Percentiles rank a stretch among this genome's conserved stretches.
phyloP scores from a whole-genome alignment of 1,140 invertebrate species.

The Dendrolimus kikuchii region DNA sequence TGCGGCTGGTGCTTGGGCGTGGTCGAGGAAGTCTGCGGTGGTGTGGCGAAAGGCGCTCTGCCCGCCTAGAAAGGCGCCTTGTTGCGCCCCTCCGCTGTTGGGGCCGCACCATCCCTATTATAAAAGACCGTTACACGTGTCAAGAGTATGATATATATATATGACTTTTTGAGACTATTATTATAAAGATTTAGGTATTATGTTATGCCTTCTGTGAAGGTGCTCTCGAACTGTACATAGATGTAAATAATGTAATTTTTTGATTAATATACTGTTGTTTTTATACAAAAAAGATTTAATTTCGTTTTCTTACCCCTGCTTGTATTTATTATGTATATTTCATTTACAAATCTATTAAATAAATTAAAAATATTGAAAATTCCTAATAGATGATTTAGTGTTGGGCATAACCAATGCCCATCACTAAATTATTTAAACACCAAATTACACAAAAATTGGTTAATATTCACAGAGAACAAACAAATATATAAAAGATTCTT shows the following conservation, averaged over 20 bases:
- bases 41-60: constrained; percentile 78
- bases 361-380: no score
- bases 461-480: no score
- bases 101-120: constrained; percentile 54
- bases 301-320: constrained; percentile 2
- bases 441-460: no score
- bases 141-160: constrained; percentile 43
- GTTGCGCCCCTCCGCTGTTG: constrained; percentile 47
- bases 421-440: no score
- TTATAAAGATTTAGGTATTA: neutral
- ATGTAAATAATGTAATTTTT: constrained; percentile 62
- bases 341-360: no score
- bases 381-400: no score
- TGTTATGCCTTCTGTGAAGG: constrained; percentile 68
- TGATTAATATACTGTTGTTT: constrained; percentile 35
- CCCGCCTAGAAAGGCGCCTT: constrained; percentile 57
- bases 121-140: constrained; percentile 60
- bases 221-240: constrained; percentile 53
- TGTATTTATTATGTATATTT: no score
- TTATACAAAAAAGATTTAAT: constrained; percentile 16
- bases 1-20: constrained; percentile 91
- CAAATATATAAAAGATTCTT: no score
- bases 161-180: constrained; percentile 1
- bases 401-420: no score
- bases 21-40: constrained; percentile 89